Conservation (phyloP, 2,113 vertebrate species). For the Sisor rabdophorus region DNA sequence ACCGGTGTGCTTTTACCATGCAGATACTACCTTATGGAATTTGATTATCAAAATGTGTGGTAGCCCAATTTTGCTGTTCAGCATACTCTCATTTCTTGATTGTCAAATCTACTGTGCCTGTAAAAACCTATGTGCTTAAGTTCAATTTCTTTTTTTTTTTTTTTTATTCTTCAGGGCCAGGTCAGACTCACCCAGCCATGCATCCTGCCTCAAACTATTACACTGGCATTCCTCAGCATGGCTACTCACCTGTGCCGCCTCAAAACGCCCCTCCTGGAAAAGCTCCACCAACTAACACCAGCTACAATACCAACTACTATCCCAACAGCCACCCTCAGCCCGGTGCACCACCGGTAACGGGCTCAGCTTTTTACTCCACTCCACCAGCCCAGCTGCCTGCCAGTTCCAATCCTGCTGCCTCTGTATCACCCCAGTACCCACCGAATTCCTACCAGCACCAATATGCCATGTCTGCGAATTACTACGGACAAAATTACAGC, state of each 20-base stretch:
- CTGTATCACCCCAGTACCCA: conserved; percentile 61
- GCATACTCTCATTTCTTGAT: not conserved
- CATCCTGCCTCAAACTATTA: conserved; percentile 71
- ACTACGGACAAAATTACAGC: conserved; percentile 73
- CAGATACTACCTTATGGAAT: not conserved
- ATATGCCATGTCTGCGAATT: conserved; percentile 65
- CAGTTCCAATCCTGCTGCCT: conserved; percentile 51
- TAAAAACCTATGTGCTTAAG: not conserved
- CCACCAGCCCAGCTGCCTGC: conserved; percentile 69
- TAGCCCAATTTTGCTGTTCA: not conserved
- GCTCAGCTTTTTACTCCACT: conserved; percentile 57
- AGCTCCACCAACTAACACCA: conserved; percentile 70
- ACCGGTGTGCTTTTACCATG: not conserved
- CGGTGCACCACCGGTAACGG: conserved; percentile 54
- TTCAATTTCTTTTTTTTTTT: not conserved
- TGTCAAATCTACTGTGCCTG: not conserved
- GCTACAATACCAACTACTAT: conserved; percentile 73
- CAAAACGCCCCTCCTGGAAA: conserved; percentile 76
- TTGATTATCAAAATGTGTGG: conserved; percentile 9
- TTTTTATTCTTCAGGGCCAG: conserved; percentile 71
- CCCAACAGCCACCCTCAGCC: conserved; percentile 72
- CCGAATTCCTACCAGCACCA: conserved; percentile 69
- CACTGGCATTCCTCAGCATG: conserved; percentile 68
- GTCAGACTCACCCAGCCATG: conserved; percentile 69
- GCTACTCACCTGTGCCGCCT: conserved; percentile 67